Evolutionary conservation across 1,140 invertebrate species (phyloP).

Genomic region (Anthonomus grandis): DNA sequence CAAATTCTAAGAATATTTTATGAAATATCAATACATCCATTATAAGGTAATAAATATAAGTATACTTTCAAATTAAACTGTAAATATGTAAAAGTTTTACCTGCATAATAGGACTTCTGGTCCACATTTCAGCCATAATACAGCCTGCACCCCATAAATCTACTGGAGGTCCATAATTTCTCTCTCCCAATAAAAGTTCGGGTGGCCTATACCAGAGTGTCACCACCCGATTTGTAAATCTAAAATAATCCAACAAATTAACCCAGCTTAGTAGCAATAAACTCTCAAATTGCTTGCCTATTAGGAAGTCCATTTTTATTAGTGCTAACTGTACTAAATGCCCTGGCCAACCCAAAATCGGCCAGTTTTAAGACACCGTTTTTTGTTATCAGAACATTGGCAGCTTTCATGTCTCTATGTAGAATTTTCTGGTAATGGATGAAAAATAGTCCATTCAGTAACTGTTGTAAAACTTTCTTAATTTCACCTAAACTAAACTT

Average conservation of each 20-base stretch:
- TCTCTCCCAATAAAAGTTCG: slow-evolving; percentile 82
- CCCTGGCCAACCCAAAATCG: slow-evolving; percentile 90
- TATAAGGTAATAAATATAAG: background rate
- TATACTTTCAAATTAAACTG: background rate
- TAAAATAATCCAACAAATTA: slow-evolving; percentile 16
- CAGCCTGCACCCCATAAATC: slow-evolving; percentile 99
- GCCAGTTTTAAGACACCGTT: slow-evolving; percentile 90
- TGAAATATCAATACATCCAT: no score
- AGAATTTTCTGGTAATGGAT: slow-evolving; percentile 96
- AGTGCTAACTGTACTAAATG: slow-evolving; percentile 92
- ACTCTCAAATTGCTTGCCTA: slow-evolving; percentile 48
- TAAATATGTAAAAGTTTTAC: background rate
- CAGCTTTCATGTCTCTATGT: slow-evolving; percentile 98
- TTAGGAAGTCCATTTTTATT: slow-evolving; percentile 83
- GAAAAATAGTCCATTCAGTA: slow-evolving; percentile 94
- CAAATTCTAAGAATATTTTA: no score
- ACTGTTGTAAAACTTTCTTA: slow-evolving; percentile 97
- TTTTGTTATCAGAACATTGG: slow-evolving; percentile 97
- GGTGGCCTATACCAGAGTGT: slow-evolving; percentile 98
- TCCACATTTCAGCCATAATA: slow-evolving; percentile 99
- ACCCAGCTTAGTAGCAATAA: background rate
- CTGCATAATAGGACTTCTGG: slow-evolving; percentile 82
- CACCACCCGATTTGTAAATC: slow-evolving; percentile 96
- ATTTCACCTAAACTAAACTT: slow-evolving; percentile 97
- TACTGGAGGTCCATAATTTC: slow-evolving; percentile 94